Base-by-base conservation (phyloP, 2,888 invertebrate genomes). In the Oxystoma pomonae region DNA sequence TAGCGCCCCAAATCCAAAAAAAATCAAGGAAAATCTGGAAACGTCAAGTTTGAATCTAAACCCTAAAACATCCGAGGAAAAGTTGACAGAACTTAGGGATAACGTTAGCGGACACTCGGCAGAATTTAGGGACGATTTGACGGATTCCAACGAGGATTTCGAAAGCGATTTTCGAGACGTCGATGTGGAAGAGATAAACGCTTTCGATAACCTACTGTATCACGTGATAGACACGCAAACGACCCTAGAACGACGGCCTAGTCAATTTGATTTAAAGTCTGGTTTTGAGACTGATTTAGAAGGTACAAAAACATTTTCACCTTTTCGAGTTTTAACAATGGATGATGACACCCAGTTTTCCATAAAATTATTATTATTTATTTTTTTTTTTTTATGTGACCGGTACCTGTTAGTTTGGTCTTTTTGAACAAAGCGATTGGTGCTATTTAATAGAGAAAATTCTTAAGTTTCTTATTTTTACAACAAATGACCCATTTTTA, bases 151-250 rank as follows among this genome's bases (percentile, higher is more conserved):
- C 35, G 63, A 66, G 22, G 51, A 61, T 20, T 61, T 60, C 22
- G 65, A 63, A 3, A 52, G 16, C 16, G 63, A 65, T 20, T 20
- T 20, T 7, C 5, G 16, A 2, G 58, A 7, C 7, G 57, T 20
- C 21, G 65, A 62, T 52, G 56, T 20, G 53, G 69, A 69, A 16
- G 74, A 75, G 67, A 73, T 75, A 22, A 75, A 74, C 61, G 82
- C 76, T 63, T 83, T 88, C 57, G 92, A 92, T 75, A 91, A 92
- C 80, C 89, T 91, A 0, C 81, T 92, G 2, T 91, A 92, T 74
- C 92, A 92, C 76, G 89, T 92, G 57, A 91, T 92, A 74, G 92
- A 92, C 81, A 88, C 90, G 3, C 68, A 71, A 64, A 73, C 75
- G 1, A 72, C 67, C n/a, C 61, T 74, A 2, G 73, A 75, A 52